Evolutionary conservation across 2,888 invertebrate genomes (phyloP).

Genomic region (Drosophila meridionalis): DNA sequence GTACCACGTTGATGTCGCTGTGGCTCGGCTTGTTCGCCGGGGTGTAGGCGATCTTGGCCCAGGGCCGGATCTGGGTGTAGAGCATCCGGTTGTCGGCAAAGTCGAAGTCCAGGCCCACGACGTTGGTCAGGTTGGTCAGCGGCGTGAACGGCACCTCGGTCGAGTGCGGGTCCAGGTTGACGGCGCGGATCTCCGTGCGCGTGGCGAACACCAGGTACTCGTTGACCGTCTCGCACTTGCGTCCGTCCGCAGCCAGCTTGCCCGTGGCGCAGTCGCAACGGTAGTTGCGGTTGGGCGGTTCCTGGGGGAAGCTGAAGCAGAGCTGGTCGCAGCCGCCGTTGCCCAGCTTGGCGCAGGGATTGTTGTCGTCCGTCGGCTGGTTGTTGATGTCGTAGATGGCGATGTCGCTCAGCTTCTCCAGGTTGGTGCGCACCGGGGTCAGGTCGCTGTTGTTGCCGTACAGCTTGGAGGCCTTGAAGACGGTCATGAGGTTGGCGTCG

Average conservation of each 20-base stretch:
- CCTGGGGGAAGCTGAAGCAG: slow-evolving; percentile 96
- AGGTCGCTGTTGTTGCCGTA: slow-evolving; percentile 90
- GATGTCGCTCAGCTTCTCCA: slow-evolving; percentile 94
- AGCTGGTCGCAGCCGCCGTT: slow-evolving; percentile 97
- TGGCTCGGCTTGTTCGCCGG: slow-evolving; percentile 89
- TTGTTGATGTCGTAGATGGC: slow-evolving; percentile 95
- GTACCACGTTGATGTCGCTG: slow-evolving; percentile 88
- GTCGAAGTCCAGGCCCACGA: slow-evolving; percentile 98
- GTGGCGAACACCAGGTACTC: slow-evolving; percentile 98
- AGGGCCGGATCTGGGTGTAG: slow-evolving; percentile 97
- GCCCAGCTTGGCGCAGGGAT: slow-evolving; percentile 91
- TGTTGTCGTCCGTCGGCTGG: slow-evolving; percentile 93
- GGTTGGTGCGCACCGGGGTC: slow-evolving; percentile 91
- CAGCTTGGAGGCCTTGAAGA: slow-evolving; percentile 92
- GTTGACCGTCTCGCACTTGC: slow-evolving; percentile 92
- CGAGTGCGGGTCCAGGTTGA: slow-evolving; percentile 93
- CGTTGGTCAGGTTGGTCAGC: slow-evolving; percentile 94
- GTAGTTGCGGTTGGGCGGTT: slow-evolving; percentile 86
- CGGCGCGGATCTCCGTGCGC: slow-evolving; percentile 95
- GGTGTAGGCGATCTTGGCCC: slow-evolving; percentile 94
- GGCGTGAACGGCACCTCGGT: slow-evolving; percentile 94
- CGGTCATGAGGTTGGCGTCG: slow-evolving; percentile 94
- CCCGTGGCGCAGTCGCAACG: slow-evolving; percentile 98
- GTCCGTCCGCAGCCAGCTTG: slow-evolving; percentile 88
- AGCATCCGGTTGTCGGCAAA: slow-evolving; percentile 94